Conservation (phyloP, 2,113 vertebrate genomes). For the Pelvicachromis taeniatus region DNA sequence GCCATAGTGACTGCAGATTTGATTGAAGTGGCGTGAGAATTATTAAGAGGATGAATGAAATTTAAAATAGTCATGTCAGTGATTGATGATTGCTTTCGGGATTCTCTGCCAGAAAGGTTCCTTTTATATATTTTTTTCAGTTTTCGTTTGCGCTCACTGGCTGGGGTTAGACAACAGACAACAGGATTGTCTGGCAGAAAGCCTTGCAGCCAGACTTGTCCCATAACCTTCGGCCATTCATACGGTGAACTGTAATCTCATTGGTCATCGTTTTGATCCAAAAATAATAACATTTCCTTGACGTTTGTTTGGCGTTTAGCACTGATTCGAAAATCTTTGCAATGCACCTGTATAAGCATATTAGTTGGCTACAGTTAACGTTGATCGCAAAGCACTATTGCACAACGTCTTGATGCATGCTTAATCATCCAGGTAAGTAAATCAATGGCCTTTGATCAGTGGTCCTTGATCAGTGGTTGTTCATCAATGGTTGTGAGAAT, state of each 20-base stretch:
- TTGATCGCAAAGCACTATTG: not conserved
- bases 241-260: not conserved
- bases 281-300: not conserved
- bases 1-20: not conserved
- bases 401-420: no score
- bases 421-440: no score
- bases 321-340: not conserved
- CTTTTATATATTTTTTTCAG: not conserved
- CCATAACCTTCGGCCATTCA: not conserved
- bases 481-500: no score
- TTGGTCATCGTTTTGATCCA: not conserved
- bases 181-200: not conserved
- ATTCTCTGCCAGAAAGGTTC: not conserved
- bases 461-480: no score
- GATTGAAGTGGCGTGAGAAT: not conserved
- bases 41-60: not conserved
- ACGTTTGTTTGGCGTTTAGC: not conserved
- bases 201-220: not conserved
- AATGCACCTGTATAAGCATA: not conserved
- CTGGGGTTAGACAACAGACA: not conserved
- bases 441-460: no score
- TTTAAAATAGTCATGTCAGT: not conserved
- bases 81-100: not conserved
- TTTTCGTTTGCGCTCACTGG: fast-evolving
- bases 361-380: not conserved